Conservation (phyloP, 92 coral and sea anemone species). For the Hydrozoanthus gracilis region DNA sequence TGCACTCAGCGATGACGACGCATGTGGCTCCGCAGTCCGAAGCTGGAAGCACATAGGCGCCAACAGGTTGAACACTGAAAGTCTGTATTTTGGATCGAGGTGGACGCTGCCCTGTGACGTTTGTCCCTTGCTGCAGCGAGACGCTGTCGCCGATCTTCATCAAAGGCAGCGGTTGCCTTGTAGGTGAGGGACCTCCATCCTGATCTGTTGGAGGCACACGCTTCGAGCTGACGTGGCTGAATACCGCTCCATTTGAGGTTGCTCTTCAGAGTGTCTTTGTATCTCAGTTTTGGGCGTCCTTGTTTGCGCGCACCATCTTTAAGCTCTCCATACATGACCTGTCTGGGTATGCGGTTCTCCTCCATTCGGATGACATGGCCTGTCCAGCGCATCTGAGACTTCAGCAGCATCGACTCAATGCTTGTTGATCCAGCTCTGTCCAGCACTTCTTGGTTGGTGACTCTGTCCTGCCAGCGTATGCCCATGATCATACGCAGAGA, state of each 20-base stretch:
- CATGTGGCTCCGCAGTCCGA: conserved; percentile 43
- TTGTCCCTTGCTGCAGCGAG: conserved; percentile 37
- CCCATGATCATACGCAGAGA: conserved; percentile 22
- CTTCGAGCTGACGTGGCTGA: conserved; percentile 44
- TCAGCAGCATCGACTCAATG: conserved; percentile 41
- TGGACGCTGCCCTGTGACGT: conserved; percentile 34
- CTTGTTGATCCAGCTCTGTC: conserved; percentile 33
- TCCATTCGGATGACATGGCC: conserved; percentile 54
- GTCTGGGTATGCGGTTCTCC: conserved; percentile 38
- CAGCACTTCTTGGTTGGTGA: conserved; percentile 46
- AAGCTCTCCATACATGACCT: conserved; percentile 51
- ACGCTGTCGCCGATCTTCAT: conserved; percentile 39
- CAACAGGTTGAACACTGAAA: conserved; percentile 24
- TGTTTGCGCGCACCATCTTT: conserved; percentile 27
- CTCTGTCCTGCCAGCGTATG: conserved; percentile 43
- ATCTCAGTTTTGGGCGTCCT: conserved; percentile 49
- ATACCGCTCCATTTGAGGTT: conserved; percentile 38
- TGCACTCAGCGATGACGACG: conserved; percentile 37
- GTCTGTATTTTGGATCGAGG: conserved; percentile 9
- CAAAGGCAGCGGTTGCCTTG: conserved; percentile 33
- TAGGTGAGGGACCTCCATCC: conserved; percentile 43
- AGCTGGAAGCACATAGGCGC: conserved; percentile 40
- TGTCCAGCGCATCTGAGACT: conserved; percentile 53
- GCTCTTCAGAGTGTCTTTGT: conserved; percentile 44
- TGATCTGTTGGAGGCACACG: conserved; percentile 38